phyloP scores from a whole-genome alignment of 2,113 vertebrate genomes.

The Platysteira castanea region DNA sequence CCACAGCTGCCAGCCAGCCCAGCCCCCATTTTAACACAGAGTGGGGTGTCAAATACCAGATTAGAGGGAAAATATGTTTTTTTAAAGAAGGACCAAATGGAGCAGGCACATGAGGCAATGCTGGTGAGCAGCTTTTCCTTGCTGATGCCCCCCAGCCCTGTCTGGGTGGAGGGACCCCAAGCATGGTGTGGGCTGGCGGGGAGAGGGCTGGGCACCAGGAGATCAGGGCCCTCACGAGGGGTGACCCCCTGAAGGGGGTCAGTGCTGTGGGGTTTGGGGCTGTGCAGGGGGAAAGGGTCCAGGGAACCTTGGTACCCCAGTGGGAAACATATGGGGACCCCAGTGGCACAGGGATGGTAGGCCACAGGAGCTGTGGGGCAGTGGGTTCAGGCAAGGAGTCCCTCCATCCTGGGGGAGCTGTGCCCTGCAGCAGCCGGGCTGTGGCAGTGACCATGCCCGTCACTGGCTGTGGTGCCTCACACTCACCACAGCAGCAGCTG shows the following conservation, averaged over 20 bases:
- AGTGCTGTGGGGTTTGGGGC: neutral
- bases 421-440: neutral
- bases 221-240: neutral
- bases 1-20: neutral
- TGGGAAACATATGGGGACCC: accelerated
- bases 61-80: neutral
- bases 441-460: neutral
- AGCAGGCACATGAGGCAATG: neutral
- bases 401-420: neutral
- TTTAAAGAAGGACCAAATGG: neutral
- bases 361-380: neutral
- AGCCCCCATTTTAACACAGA: accelerated
- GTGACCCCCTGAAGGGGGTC: neutral
- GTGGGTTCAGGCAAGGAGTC: accelerated
- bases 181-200: accelerated
- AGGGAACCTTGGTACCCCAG: accelerated
- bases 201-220: neutral
- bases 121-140: neutral
- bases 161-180: accelerated
- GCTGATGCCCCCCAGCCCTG: neutral
- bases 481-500: accelerated
- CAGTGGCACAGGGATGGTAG: accelerated
- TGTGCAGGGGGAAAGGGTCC: accelerated
- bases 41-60: neutral
- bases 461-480: neutral